Evolutionary conservation across 2,113 vertebrate genomes (phyloP), one percentile per base, ranked within the genome.

Genomic region (Conger conger): DNA sequence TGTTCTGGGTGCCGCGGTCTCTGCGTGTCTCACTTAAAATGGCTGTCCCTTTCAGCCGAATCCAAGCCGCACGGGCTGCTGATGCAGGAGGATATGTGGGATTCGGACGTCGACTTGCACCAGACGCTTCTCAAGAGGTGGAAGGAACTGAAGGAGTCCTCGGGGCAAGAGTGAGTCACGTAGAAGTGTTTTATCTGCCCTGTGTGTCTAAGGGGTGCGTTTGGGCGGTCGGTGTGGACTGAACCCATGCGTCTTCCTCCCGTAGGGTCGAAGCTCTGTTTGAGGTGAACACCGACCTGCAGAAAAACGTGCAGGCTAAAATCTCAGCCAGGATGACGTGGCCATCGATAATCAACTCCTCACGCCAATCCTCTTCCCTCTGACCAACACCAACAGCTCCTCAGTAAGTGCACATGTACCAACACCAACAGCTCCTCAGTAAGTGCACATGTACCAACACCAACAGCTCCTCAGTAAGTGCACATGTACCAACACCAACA

Each of bases 271-370:
- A 92, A 78, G 96, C 96, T 20, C 35, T 96, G 80, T 99, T 99
- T 93, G 97, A 99, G 95, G 97, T 99, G 89, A 97, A 99, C 93
- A 97, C 98, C 78, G 97, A 99, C 86, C 97, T 99, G 82, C 98
- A 99, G 93, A 99, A 99, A 88, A 97, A 97, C 45, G 96, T 99
- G 42, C 89, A 88, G 81, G 95, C 97, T 77, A 97, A 94, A 94
- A 89, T 99, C 60, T 96, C 96, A 0, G 97, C 97, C 2, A 95
- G 98, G 88, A 92, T 99, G 91, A 92, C 93, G 1, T 99, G 98
- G 98, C 98, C 98, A 3, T 97, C 97, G 0, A 82, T 99, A 81
- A 94, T 99, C 80, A 95, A 93, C 77, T 97, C 97, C 1, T 93
- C 96, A 3, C 95, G 92, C 35, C 94, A 91, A 92, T 99, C 77